Conservation (phyloP, 2,888 invertebrate genomes). For the Dasypolia templi region DNA sequence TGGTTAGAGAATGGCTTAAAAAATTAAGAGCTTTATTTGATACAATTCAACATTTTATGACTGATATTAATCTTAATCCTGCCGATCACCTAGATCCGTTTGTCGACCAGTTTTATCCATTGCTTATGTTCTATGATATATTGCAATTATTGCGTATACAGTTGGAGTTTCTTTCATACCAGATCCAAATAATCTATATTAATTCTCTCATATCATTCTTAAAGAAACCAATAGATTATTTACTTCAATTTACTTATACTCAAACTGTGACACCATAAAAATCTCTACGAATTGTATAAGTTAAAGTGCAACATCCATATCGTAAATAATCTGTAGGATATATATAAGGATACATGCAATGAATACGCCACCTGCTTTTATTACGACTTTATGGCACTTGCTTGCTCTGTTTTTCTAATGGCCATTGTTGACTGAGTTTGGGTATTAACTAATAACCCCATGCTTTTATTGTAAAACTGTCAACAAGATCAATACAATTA, state of each 20-base stretch:
- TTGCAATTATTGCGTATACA: constrained; percentile 18
- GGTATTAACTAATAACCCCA: background rate
- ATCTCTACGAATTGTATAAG: constrained; percentile 5
- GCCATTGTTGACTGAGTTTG: background rate
- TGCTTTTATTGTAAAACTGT: background rate
- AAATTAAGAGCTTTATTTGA: constrained; percentile 41
- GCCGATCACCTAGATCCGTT: constrained; percentile 23
- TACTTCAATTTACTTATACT: too few species aligned
- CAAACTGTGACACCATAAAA: background rate
- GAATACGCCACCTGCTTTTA: constrained; percentile 20
- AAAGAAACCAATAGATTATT: background rate
- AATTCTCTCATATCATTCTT: background rate
- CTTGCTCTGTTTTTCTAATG: background rate
- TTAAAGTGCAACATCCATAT: constrained; percentile 1
- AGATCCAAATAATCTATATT: constrained; percentile 21
- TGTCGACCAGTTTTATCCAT: constrained; percentile 34
- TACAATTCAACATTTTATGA: constrained; percentile 39
- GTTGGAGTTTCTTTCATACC: background rate
- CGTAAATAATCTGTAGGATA: constrained; percentile 19
- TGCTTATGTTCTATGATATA: constrained; percentile 37
- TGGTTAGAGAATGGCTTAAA: constrained; percentile 21
- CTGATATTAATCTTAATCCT: constrained; percentile 38
- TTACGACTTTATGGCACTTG: background rate
- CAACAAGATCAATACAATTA: background rate
- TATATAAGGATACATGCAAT: constrained; percentile 5